phyloP scores from a whole-genome alignment of 2,797 vertebrate genomes.

The Eospalax fontanierii region DNA sequence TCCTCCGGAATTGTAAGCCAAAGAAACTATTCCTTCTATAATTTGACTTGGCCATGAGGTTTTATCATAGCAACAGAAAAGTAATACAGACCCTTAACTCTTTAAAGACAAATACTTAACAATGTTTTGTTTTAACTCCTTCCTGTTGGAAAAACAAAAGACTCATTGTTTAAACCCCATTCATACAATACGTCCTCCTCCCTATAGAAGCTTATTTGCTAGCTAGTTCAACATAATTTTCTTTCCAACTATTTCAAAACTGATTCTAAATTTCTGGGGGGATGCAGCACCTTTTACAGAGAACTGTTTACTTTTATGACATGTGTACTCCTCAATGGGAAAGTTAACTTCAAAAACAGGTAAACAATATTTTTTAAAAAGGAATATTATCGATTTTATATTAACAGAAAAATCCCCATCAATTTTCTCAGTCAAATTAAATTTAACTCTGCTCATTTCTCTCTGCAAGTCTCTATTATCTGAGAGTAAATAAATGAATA shows the following conservation, averaged over 20 bases:
- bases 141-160: background rate
- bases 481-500: background rate
- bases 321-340: background rate
- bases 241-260: too few relatives aligned
- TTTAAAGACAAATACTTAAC: too few relatives aligned
- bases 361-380: constrained; percentile 27
- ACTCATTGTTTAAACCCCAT: background rate
- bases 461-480: background rate
- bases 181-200: background rate
- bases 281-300: too few relatives aligned
- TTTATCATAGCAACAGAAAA: too few relatives aligned
- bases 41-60: too few relatives aligned
- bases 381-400: constrained; percentile 11
- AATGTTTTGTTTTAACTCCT: too few relatives aligned
- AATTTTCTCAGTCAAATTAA: constrained; percentile 3
- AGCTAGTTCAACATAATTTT: background rate
- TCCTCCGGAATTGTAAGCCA: too few relatives aligned
- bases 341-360: background rate
- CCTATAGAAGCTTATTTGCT: background rate
- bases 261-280: too few relatives aligned
- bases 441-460: background rate
- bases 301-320: too few relatives aligned
- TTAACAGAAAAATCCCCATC: background rate
- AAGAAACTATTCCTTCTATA: too few relatives aligned
- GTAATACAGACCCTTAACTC: too few relatives aligned